Conservation (phyloP, 2,888 invertebrate species). For the Corythucha ciliata region DNA sequence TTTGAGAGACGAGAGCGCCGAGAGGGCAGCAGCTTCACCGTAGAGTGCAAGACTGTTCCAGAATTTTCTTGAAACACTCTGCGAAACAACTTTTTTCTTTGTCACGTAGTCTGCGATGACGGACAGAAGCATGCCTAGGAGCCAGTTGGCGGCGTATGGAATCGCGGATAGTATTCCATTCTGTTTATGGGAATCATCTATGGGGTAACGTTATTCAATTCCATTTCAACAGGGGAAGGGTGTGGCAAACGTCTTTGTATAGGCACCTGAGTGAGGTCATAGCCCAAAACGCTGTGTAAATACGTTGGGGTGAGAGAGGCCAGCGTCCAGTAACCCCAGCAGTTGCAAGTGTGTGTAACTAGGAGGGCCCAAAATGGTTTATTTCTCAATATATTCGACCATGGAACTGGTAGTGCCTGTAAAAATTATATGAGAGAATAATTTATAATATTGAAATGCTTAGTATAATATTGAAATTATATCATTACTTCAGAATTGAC, state of each 20-base stretch:
- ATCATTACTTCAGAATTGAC: constrained; percentile 14
- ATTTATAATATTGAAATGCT: neutral
- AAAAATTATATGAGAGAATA: constrained; percentile 12
- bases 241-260: too few species aligned
- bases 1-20: constrained; percentile 6
- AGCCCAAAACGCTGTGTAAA: constrained; percentile 60
- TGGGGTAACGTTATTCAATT: too few species aligned
- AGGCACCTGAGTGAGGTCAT: constrained; percentile 44
- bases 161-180: constrained; percentile 59
- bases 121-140: constrained; percentile 45
- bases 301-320: constrained; percentile 73
- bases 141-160: constrained; percentile 50
- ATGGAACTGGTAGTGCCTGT: constrained; percentile 57
- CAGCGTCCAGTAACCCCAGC: constrained; percentile 76
- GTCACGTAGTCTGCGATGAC: constrained; percentile 53
- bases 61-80: constrained; percentile 53
- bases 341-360: constrained; percentile 61
- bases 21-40: constrained; percentile 13
- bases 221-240: too few species aligned
- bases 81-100: constrained; percentile 45
- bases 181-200: too few species aligned
- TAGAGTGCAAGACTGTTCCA: constrained; percentile 48
- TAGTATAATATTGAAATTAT: neutral
- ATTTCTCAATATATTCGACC: constrained; percentile 56
- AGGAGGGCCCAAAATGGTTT: constrained; percentile 61